Evolutionary conservation across 1,140 invertebrate species (phyloP).

Genomic region (Ridgeia piscesae): DNA sequence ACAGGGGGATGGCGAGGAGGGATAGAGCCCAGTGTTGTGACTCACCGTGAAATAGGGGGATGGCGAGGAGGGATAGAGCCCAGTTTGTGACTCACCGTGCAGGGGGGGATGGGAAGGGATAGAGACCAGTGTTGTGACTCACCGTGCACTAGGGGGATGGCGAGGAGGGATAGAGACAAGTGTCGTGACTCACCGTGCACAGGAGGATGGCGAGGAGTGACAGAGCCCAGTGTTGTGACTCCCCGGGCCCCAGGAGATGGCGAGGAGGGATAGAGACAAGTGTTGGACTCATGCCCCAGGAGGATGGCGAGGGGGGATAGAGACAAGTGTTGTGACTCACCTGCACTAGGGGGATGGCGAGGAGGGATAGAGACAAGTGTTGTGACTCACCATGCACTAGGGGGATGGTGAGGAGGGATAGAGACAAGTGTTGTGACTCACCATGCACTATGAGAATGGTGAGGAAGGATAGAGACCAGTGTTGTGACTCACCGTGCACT

Average conservation of each 20-base stretch:
- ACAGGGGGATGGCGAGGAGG: not conserved
- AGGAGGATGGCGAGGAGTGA: constrained; percentile 1
- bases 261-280: not conserved
- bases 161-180: constrained; percentile 33
- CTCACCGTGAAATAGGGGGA: constrained; percentile 48
- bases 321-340: not conserved
- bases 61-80: constrained; percentile 39
- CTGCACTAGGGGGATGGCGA: constrained; percentile 48
- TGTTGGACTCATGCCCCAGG: too few species aligned
- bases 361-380: not conserved
- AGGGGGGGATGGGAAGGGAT: constrained; percentile 19
- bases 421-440: not conserved
- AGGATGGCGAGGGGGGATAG: constrained; percentile 44
- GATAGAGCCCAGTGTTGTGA: constrained; percentile 37
- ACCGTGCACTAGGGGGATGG: constrained; percentile 49
- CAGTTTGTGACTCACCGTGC: constrained; percentile 10
- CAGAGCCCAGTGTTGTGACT: not conserved
- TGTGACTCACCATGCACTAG: constrained; percentile 29
- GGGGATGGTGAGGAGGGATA: constrained; percentile 44
- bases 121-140: constrained; percentile 38
- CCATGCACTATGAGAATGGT: constrained; percentile 16
- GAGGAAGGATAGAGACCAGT: constrained; percentile 35
- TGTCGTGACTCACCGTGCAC: constrained; percentile 14
- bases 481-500: constrained; percentile 39
- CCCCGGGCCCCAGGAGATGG: not conserved